Conservation (phyloP, 2,797 vertebrate species). For the Zenarchopterus dispar region DNA sequence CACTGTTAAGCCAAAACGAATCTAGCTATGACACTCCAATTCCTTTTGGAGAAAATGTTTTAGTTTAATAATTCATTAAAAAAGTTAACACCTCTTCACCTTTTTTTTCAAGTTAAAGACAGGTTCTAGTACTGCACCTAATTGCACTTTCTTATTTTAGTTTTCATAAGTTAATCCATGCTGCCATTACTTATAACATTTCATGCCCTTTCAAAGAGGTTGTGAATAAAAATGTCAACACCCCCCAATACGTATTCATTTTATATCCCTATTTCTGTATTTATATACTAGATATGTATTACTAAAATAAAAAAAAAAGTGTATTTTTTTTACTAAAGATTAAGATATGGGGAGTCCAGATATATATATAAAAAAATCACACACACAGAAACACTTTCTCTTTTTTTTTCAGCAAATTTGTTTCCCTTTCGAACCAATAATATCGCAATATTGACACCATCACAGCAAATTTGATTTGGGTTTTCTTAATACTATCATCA, state of each 20-base stretch:
- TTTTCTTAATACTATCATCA: constrained; percentile 69
- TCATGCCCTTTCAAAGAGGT: too few relatives aligned
- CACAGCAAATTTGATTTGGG: constrained; percentile 79
- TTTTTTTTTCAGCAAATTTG: constrained; percentile 77
- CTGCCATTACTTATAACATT: too few relatives aligned
- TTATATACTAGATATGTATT: constrained; percentile 9
- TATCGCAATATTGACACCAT: constrained; percentile 81
- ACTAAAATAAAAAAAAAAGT: not conserved
- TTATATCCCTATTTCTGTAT: constrained; percentile 16
- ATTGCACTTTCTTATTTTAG: too few relatives aligned
- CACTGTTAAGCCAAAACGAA: too few relatives aligned
- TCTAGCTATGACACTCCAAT: too few relatives aligned
- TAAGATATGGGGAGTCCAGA: not conserved
- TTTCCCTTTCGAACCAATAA: constrained; percentile 79
- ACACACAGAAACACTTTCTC: constrained; percentile 62
- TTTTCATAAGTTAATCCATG: too few relatives aligned
- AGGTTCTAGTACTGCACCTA: too few relatives aligned
- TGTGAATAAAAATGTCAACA: not conserved
- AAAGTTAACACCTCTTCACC: too few relatives aligned
- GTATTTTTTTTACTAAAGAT: not conserved
- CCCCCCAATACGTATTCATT: constrained; percentile 5
- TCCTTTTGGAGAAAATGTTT: too few relatives aligned
- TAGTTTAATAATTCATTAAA: too few relatives aligned
- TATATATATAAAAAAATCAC: constrained; percentile 33
- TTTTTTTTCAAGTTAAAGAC: too few relatives aligned